Conservation (phyloP, 2,797 vertebrate species). For the Toxotes lorentzi region DNA sequence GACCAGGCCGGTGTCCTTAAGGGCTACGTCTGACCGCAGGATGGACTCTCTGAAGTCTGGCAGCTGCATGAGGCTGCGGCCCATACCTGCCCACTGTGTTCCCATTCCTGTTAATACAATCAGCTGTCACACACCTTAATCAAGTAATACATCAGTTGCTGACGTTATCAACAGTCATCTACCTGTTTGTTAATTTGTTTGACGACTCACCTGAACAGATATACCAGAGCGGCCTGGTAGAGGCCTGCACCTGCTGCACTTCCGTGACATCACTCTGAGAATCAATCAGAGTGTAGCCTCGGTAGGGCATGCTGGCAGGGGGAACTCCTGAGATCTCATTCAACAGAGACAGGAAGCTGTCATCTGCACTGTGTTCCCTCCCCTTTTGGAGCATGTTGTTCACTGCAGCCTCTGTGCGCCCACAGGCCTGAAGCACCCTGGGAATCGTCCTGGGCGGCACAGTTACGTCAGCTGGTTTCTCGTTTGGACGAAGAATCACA, state of each 20-base stretch:
- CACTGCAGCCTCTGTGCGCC: conserved; percentile 91
- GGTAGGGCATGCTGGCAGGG: conserved; percentile 88
- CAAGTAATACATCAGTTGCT: background rate
- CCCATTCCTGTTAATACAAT: conserved; percentile 91
- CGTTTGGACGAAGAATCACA: conserved; percentile 89
- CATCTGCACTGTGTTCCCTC: conserved; percentile 76
- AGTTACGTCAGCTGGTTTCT: background rate
- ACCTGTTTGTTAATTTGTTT: background rate
- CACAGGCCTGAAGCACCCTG: conserved; percentile 89
- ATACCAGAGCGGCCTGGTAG: conserved; percentile 92
- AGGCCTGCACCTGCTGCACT: conserved; percentile 84
- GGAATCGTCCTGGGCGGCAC: conserved; percentile 57
- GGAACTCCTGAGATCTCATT: conserved; percentile 87
- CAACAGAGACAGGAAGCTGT: conserved; percentile 88
- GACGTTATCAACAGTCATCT: background rate
- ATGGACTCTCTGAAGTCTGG: conserved; percentile 91
- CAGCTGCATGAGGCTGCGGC: conserved; percentile 93
- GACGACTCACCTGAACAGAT: conserved; percentile 91
- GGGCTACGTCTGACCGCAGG: conserved; percentile 87
- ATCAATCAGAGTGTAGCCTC: conserved; percentile 90
- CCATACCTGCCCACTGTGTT: conserved; percentile 96
- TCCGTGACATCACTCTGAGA: conserved; percentile 81
- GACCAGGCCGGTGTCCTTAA: conserved; percentile 90
- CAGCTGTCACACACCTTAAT: background rate
- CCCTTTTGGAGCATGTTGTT: conserved; percentile 85